Evolutionary conservation across 2,113 vertebrate species (phyloP).

Genomic region (Atractosteus spatula): DNA sequence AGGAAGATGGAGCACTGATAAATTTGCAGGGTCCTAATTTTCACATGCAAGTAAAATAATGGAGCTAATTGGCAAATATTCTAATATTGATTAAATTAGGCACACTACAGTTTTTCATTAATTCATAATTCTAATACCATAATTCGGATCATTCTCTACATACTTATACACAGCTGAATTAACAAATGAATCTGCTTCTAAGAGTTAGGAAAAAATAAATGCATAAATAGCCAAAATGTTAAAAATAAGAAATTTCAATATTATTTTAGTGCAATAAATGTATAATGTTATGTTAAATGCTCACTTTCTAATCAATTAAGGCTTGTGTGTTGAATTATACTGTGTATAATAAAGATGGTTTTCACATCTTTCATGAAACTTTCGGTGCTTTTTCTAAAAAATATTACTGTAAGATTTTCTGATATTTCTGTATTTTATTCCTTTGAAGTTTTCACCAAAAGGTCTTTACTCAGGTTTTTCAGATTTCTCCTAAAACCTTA

Average conservation of each 20-base stretch:
- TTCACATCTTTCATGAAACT: conserved; percentile 58
- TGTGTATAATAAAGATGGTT: conserved; percentile 15
- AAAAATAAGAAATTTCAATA: conserved; percentile 10
- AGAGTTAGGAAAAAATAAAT: conserved; percentile 34
- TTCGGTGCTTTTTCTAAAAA: conserved; percentile 17
- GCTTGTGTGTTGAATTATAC: conserved; percentile 23
- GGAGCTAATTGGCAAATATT: conserved; percentile 72
- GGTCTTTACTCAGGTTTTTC: too few species aligned
- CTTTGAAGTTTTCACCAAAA: too few species aligned
- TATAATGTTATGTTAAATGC: too few species aligned
- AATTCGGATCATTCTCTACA: conserved; percentile 52
- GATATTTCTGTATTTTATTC: conserved; percentile 35
- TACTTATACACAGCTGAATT: conserved; percentile 47
- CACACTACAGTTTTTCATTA: conserved; percentile 64
- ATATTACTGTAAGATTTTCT: conserved; percentile 54
- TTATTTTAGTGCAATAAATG: conserved; percentile 23
- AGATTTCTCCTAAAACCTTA: too few species aligned
- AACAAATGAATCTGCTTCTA: conserved; percentile 55
- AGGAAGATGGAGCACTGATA: conserved; percentile 61
- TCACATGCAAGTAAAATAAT: conserved; percentile 63
- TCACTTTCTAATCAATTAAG: too few species aligned
- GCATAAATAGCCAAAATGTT: conserved; percentile 18
- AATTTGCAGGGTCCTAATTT: conserved; percentile 58
- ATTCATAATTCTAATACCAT: conserved; percentile 41
- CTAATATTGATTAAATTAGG: conserved; percentile 74